Evolutionary conservation across 2,113 vertebrate species (phyloP).

Genomic region (Mungos mungo): DNA sequence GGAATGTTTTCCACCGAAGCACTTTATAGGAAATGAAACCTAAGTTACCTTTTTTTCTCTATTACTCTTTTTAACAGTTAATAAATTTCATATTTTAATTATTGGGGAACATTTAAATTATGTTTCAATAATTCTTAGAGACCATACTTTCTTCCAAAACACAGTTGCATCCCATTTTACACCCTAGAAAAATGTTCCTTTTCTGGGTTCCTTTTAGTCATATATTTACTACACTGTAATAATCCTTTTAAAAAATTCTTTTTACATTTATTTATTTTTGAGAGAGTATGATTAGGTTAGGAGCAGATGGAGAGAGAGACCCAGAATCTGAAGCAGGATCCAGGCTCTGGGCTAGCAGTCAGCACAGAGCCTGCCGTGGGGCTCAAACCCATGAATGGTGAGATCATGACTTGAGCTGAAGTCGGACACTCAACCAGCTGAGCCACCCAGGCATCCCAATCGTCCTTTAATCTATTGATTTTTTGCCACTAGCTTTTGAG

Average conservation of each 20-base stretch:
- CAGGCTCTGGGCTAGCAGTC: too few species aligned
- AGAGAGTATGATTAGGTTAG: too few species aligned
- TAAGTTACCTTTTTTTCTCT: background rate
- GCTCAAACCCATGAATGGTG: too few species aligned
- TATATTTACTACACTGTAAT: background rate
- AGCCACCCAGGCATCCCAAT: too few species aligned
- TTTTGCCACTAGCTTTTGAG: background rate
- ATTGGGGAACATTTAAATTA: background rate
- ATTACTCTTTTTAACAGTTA: background rate
- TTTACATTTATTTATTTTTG: too few species aligned
- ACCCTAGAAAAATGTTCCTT: background rate
- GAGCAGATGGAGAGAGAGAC: too few species aligned
- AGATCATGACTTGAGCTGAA: too few species aligned
- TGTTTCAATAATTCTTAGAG: background rate
- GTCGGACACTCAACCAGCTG: too few species aligned
- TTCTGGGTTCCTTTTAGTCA: background rate
- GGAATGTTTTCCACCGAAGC: constrained; percentile 16
- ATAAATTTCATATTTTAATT: constrained; percentile 20
- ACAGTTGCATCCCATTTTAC: background rate
- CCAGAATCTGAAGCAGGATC: too few species aligned
- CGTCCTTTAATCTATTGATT: background rate
- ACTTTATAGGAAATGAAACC: constrained; percentile 27
- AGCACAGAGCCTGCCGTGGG: too few species aligned
- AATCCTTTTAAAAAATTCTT: background rate
- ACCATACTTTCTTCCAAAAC: background rate